phyloP scores from a whole-genome alignment of 2,113 vertebrate genomes.

The Pitta sordida region DNA sequence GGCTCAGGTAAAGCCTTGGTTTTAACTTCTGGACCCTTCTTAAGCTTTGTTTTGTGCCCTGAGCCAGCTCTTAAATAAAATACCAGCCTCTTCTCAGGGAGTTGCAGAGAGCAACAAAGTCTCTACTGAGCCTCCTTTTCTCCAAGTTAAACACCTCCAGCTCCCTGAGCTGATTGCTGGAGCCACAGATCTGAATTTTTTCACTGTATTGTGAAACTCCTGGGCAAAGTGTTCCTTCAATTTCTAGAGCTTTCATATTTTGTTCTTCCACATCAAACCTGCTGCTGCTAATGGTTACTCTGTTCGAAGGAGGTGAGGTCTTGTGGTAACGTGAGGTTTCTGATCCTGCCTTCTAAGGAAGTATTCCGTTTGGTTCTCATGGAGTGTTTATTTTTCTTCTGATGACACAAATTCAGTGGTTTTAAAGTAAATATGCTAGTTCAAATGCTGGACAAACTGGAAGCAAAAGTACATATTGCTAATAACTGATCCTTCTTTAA shows the following conservation, averaged over 20 bases:
- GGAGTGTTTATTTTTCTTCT: neutral
- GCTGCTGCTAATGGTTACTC: neutral
- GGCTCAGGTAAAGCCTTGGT: neutral
- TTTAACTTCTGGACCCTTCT: neutral
- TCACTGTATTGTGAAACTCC: neutral
- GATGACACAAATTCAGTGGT: neutral
- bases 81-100: neutral
- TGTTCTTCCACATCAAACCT: neutral
- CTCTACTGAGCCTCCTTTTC: neutral
- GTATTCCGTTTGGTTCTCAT: neutral
- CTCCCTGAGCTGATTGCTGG: neutral
- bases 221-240: neutral
- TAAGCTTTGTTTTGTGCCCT: neutral
- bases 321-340: neutral
- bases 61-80: neutral
- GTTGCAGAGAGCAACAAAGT: neutral
- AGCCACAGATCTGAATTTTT: neutral
- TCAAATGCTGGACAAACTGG: neutral
- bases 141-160: neutral
- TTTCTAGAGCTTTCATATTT: neutral
- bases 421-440: neutral
- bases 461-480: neutral
- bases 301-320: neutral
- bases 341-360: neutral
- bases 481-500: neutral